Evolutionary conservation across 2,113 vertebrate species (phyloP).

Genomic region (Rhegmatorhina hoffmannsi): DNA sequence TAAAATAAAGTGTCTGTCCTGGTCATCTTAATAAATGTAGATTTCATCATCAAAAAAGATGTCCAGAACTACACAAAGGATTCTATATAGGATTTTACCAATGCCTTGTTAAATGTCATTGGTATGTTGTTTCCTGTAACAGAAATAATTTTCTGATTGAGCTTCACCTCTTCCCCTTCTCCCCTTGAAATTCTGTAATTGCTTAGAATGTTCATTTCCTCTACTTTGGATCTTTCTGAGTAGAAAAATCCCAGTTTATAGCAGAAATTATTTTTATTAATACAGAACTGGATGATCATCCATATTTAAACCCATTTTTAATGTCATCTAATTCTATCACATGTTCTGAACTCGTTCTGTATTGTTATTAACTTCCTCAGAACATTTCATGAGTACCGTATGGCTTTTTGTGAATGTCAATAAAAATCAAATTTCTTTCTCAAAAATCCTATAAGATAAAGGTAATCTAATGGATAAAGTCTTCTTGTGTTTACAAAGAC

Average conservation of each 20-base stretch:
- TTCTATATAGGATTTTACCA: background rate
- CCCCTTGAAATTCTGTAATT: background rate
- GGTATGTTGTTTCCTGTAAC: background rate
- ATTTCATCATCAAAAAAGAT: background rate
- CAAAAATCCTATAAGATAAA: background rate
- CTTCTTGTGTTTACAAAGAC: background rate
- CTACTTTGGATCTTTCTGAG: background rate
- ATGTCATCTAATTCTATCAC: background rate
- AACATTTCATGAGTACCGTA: background rate
- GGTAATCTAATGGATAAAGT: background rate
- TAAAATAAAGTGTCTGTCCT: background rate
- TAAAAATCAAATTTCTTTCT: background rate
- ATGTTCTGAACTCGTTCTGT: background rate
- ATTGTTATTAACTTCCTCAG: background rate
- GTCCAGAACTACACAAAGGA: background rate
- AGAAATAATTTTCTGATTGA: background rate
- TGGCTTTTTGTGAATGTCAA: background rate
- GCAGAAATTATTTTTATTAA: background rate
- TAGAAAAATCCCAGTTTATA: background rate
- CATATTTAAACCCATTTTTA: background rate
- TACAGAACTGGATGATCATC: background rate
- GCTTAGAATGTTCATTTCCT: background rate
- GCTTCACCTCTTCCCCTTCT: rapidly evolving
- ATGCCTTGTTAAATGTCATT: background rate
- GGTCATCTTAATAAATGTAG: background rate